Conservation (phyloP, 2,797 vertebrate species). For the Momotus momota region DNA sequence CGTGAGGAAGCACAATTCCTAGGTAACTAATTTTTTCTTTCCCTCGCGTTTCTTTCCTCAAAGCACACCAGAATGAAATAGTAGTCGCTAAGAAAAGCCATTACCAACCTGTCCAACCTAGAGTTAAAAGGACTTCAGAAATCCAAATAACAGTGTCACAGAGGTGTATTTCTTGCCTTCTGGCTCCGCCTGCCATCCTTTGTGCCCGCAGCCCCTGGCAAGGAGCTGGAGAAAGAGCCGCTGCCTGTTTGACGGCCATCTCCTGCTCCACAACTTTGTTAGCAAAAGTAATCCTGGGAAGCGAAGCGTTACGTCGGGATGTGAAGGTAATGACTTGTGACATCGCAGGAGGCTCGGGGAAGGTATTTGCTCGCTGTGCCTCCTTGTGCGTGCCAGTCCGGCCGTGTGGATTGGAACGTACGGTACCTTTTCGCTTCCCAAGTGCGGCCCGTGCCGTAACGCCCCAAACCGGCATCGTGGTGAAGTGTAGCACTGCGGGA, state of each 20-base stretch:
- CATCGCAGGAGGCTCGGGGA: not conserved
- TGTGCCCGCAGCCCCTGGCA: not conserved
- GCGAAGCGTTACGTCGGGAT: not conserved
- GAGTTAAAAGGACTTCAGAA: not conserved
- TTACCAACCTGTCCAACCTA: not conserved
- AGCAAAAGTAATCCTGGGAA: not conserved
- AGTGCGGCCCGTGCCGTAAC: not conserved
- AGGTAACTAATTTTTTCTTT: not conserved
- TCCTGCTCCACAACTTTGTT: not conserved
- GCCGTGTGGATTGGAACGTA: not conserved
- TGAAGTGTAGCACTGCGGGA: not conserved
- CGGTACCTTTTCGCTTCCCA: not conserved
- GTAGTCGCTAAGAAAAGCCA: not conserved
- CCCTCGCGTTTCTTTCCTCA: not conserved
- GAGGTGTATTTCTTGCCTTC: not conserved
- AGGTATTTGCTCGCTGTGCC: not conserved
- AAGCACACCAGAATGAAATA: not conserved
- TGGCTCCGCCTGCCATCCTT: not conserved
- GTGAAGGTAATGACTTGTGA: not conserved
- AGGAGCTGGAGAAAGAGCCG: not conserved
- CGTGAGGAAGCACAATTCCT: not conserved
- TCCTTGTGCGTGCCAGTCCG: not conserved
- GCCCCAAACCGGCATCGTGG: not conserved
- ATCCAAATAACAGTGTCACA: not conserved
- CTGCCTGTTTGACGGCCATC: not conserved